Evolutionary conservation across 92 coral and sea anemone species (phyloP).

Genomic region (Zoanthus sansibaricus): DNA sequence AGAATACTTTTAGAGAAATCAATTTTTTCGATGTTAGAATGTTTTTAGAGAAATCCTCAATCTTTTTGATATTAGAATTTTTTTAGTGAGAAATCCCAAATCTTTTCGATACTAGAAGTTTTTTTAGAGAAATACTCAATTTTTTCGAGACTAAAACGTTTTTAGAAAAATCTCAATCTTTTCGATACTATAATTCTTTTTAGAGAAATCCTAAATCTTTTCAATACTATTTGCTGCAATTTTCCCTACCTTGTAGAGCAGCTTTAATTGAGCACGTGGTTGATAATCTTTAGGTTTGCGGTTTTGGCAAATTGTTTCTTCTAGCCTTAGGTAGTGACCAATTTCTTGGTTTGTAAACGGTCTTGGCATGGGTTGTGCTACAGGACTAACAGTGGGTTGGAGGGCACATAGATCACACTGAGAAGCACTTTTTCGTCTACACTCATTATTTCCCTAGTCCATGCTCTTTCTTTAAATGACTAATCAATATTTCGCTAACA

Average conservation of each 20-base stretch:
- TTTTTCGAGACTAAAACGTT: too few relatives aligned
- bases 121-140: too few relatives aligned
- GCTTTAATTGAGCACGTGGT: conserved; percentile 30
- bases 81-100: too few relatives aligned
- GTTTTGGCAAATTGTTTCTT: conserved; percentile 6
- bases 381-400: conserved; percentile 4
- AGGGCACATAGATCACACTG: conserved; percentile 13
- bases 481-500: too few relatives aligned
- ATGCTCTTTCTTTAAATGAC: too few relatives aligned
- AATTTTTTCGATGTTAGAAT: too few relatives aligned
- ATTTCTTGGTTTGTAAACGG: not conserved
- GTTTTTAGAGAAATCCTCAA: too few relatives aligned
- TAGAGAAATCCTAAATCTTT: too few relatives aligned
- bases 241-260: conserved; percentile 11
- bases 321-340: conserved; percentile 9
- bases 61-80: not conserved
- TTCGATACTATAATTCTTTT: too few relatives aligned
- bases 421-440: not conserved
- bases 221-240: conserved; percentile 1
- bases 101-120: too few relatives aligned
- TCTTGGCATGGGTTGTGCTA: conserved; percentile 11
- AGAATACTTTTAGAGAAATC: too few relatives aligned
- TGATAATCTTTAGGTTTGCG: conserved; percentile 17
- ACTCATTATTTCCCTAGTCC: not conserved
- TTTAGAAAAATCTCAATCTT: too few relatives aligned